These are phyloP conservation scores for Meloidogyne hapla DNA, from an alignment of 1,140 invertebrate species.

Conservation along the genomic window DNA sequence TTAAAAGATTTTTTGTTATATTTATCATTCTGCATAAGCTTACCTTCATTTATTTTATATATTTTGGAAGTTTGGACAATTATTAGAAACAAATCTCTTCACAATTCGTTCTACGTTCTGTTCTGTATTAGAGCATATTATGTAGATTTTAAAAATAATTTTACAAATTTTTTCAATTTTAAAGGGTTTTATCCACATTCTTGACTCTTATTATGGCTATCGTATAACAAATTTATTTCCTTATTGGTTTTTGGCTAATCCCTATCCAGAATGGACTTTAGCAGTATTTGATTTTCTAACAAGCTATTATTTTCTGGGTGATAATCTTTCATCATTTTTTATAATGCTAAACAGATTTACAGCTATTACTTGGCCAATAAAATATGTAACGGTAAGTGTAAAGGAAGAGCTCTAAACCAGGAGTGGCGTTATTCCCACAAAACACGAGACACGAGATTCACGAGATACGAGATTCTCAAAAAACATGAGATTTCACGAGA, in stretches of 20 bases:
- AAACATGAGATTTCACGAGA: too few relatives aligned
- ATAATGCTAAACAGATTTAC: conserved; percentile 14
- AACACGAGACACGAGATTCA: too few relatives aligned
- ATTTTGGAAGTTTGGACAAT: neutral
- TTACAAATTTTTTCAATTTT: neutral
- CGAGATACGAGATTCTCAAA: too few relatives aligned
- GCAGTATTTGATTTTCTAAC: neutral
- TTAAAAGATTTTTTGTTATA: neutral
- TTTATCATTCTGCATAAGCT: neutral
- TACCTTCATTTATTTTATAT: neutral
- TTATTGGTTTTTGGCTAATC: neutral
- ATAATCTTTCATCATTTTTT: conserved; percentile 9
- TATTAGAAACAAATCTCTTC: conserved; percentile 5
- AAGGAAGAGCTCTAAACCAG: too few relatives aligned
- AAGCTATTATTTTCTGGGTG: neutral
- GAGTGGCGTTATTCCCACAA: too few relatives aligned
- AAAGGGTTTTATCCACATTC: neutral
- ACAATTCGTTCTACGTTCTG: conserved; percentile 12
- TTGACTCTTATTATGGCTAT: neutral
- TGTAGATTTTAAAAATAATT: neutral
- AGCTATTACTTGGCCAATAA: neutral
- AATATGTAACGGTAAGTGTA: neutral
- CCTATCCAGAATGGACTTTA: conserved; percentile 4
- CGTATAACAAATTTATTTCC: conserved; percentile 4
- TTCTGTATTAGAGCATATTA: conserved; percentile 7